Base-by-base conservation (phyloP, 1,140 invertebrate species). In the Drosophila ananassae region DNA sequence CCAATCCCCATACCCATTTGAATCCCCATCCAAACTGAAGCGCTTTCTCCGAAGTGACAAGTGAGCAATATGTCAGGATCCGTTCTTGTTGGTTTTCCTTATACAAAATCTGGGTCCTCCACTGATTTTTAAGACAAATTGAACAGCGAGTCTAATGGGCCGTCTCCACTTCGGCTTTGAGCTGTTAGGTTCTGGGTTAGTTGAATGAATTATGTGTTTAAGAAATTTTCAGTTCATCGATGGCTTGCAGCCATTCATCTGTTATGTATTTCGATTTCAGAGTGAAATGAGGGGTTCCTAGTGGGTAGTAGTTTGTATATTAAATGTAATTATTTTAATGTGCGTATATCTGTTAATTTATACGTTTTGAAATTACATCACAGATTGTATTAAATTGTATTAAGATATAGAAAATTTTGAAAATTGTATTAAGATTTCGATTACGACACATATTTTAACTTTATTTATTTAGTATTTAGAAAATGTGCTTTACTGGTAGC, bases 111-210 rank as follows among this genome's bases (percentile, higher is more conserved):
- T 17, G 50, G 41, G 52, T 37, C 22, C n/a, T 44, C 63, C 55
- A 48, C 59, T 59, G 77, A 87, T 85, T 85, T 63, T 46, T 41
- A 47, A 72, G 61, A 87, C 82, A 85, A 85, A 85, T 85, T 81
- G 82, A 74, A 59, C 81, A 81, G 82, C 82, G 84, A 81, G 77
- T 87, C 82, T 69, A 84, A 87, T 85, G 79, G 81, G 75, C 32
- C 12, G 51, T 13, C 25, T 68, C 6, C 17, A 55, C 22, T 56
- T 68, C 17, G 64, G 17, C 13, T 68, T 68, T 67, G 67, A 55
- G 66, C 55, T 66, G 60, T 69, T 62, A 60, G 60, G 58, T 71
- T 59, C 44, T 25, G 51, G 50, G 58, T 32, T 75, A 67, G 56
- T 73, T 56, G 54, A 68, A 82, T 73, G 78, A 81, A 74, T 82